These are phyloP conservation scores for Drosophila repleta DNA, from an alignment of 1,140 invertebrate species.

Conservation along the genomic window DNA sequence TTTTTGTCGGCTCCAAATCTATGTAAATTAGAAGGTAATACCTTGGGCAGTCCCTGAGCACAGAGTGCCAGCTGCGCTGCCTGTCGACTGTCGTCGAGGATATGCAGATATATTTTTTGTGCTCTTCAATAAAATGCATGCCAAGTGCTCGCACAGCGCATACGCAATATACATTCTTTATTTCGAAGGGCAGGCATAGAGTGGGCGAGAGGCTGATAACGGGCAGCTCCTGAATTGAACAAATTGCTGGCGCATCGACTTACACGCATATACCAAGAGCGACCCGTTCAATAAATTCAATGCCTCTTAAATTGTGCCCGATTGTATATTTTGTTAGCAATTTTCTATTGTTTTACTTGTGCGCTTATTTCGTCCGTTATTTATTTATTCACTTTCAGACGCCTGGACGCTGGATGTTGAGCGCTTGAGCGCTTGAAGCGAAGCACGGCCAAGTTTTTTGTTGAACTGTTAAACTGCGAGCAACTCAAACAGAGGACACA, in stretches of 20 bases:
- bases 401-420: constrained; percentile 34
- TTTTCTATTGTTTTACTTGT: constrained; percentile 40
- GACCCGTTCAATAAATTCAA: neutral
- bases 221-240: constrained; percentile 9
- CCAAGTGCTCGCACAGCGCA: constrained; percentile 53
- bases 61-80: constrained; percentile 46
- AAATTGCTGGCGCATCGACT: constrained; percentile 21
- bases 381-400: constrained; percentile 74
- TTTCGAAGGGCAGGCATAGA: constrained; percentile 28
- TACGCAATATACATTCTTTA: constrained; percentile 53
- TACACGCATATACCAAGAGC: neutral
- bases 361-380: constrained; percentile 56
- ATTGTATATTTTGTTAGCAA: constrained; percentile 23
- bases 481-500: constrained; percentile 31
- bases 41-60: constrained; percentile 25
- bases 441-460: constrained; percentile 28
- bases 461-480: constrained; percentile 26
- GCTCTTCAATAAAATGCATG: constrained; percentile 56
- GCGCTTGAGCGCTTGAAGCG: constrained; percentile 34
- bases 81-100: constrained; percentile 33
- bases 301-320: neutral
- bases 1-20: neutral
- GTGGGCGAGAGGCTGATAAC: constrained; percentile 2
- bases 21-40: constrained; percentile 34
- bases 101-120: constrained; percentile 60